These are phyloP conservation scores for Petrolisthes manimaculis DNA, from an alignment of 2,888 invertebrate species.

Conservation along the genomic window DNA sequence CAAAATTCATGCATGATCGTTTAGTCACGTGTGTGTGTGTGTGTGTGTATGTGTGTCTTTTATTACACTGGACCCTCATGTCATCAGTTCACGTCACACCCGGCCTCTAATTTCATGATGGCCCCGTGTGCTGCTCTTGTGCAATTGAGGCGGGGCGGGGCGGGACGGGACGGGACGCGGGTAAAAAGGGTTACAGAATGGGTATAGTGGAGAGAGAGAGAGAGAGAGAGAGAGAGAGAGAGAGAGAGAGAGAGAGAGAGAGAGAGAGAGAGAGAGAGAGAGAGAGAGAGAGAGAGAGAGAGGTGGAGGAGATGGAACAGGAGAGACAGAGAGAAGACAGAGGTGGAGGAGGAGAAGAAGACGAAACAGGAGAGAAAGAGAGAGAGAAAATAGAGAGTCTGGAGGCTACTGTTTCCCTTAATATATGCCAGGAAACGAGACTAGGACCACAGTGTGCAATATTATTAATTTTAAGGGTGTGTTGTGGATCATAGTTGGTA, in stretches of 20 bases:
- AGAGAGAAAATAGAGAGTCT: slow-evolving; percentile 12
- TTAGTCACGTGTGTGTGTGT: no score
- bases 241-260: background rate
- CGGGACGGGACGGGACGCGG: background rate
- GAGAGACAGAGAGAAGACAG: background rate
- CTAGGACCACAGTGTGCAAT: background rate
- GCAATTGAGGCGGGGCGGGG: background rate
- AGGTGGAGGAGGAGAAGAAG: background rate
- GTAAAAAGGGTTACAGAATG: no score
- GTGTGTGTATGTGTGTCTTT: no score
- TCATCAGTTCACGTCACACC: background rate
- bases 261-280: background rate
- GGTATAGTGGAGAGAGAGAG: background rate
- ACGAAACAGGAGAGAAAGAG: background rate
- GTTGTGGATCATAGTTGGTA: no score
- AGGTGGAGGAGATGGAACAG: background rate
- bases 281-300: background rate
- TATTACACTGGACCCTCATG: no score
- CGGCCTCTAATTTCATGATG: background rate
- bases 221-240: background rate
- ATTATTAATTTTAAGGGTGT: no score
- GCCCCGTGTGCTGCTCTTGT: background rate
- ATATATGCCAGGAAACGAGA: no score
- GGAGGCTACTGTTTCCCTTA: no score
- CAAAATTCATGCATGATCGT: no score